Evolutionary conservation across 2,888 invertebrate species (phyloP), one percentile per base, ranked within the genome.

Genomic region (Automeris io): DNA sequence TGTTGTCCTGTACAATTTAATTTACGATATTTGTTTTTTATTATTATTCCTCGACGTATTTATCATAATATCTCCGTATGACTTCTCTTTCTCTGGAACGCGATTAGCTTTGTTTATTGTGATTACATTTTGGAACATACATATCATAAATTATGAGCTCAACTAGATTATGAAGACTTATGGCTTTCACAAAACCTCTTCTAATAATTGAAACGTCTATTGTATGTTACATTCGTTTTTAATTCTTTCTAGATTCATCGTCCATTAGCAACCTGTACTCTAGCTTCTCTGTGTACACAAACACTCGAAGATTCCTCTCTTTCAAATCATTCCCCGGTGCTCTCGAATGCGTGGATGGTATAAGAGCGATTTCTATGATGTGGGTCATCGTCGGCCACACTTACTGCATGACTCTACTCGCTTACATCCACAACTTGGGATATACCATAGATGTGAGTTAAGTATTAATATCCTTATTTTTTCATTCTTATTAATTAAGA

Each of bases 301-400:
- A 88, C 44, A 71, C 75, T 0, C 67, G 62, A 23, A 75, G 79
- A 1, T 57, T 88, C 1, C 42, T 83, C 2, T 67, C 68, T 0
- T 74, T 77, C 37, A 61, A 54, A 0, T 55, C 70, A 0, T 57
- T 61, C 5, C 54, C 74, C 0, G 72, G 72, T 1, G 49, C 81
- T 1, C 49, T 88, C 18, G 71, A 78, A 31, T 88, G 88, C 49
- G 46, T 88, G 26, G 77, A 87, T 37, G 88, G 88, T 0, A 54
- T 88, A 8, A 65, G 86, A 40, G 54, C 73, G 0, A 55, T 88
- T 0, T 79, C 85, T 6, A 86, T 87, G 71, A 61, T 80, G 52
- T 88, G 88, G 88, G 76, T 88, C 25, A 66, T 88, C 18, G 33
- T 80, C 1, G 83, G 80, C 0, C 88, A 88, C 35, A 63, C 73